Evolutionary conservation across 2,888 invertebrate genomes (phyloP).

Genomic region (Epinotia brunnichana): DNA sequence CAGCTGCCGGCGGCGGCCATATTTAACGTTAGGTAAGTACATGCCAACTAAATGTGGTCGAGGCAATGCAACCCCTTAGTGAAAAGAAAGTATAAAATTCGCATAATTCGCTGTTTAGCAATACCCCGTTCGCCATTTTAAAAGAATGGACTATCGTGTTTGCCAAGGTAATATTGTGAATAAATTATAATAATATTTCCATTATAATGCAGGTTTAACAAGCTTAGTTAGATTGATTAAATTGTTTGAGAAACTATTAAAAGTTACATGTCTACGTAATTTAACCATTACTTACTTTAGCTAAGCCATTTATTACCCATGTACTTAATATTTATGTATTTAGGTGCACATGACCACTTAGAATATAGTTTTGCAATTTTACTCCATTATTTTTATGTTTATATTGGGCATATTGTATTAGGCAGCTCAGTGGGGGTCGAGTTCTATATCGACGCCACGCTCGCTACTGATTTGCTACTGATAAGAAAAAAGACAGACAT

Average conservation of each 20-base stretch:
- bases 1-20: too few relatives aligned
- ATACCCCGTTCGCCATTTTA: not conserved
- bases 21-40: too few relatives aligned
- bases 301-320: not conserved
- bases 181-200: conserved; percentile 24
- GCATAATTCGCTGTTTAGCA: not conserved
- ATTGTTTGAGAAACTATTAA: conserved; percentile 10
- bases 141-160: conserved; percentile 2
- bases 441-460: too few relatives aligned
- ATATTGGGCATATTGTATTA: too few relatives aligned
- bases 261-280: not conserved
- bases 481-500: too few relatives aligned
- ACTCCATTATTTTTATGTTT: not conserved
- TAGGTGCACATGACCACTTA: not conserved
- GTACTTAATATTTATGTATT: not conserved
- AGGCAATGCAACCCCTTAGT: too few relatives aligned
- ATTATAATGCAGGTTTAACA: conserved; percentile 19
- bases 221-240: conserved; percentile 11
- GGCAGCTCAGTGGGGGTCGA: too few relatives aligned
- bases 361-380: not conserved
- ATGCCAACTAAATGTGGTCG: too few relatives aligned
- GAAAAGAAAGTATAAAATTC: not conserved
- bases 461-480: too few relatives aligned
- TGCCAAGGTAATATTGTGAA: conserved; percentile 14
- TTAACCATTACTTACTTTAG: not conserved